Evolutionary conservation across 2,113 vertebrate species (phyloP).

Genomic region (Empidonax traillii): DNA sequence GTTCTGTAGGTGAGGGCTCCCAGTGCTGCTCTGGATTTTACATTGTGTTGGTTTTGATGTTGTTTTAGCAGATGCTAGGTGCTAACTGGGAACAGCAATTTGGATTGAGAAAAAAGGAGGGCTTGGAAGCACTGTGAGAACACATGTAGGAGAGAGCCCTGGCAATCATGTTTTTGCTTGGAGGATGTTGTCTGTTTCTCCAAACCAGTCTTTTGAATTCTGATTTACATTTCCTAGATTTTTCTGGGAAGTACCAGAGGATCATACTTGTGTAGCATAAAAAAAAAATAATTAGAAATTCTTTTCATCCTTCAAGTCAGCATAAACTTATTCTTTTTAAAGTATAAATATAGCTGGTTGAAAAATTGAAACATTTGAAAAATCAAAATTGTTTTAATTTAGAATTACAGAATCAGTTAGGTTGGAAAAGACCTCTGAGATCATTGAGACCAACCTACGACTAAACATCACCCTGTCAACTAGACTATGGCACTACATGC

Average conservation of each 20-base stretch:
- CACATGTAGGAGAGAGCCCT: not conserved
- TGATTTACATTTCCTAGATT: not conserved
- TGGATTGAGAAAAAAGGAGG: not conserved
- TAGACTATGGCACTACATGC: not conserved
- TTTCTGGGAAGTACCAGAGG: not conserved
- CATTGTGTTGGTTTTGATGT: not conserved
- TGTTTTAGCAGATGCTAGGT: fast-evolving
- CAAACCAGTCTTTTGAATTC: not conserved
- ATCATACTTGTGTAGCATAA: not conserved
- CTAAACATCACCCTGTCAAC: not conserved
- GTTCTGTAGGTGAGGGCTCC: not conserved
- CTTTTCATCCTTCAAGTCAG: not conserved
- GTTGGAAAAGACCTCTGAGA: not conserved
- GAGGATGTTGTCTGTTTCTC: not conserved
- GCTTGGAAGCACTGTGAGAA: not conserved
- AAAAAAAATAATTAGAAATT: not conserved
- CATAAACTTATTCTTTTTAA: not conserved
- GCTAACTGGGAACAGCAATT: not conserved
- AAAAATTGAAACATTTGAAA: not conserved
- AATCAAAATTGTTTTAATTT: not conserved
- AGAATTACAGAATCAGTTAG: not conserved
- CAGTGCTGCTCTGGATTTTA: not conserved
- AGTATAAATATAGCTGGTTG: not conserved
- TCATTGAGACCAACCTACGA: not conserved
- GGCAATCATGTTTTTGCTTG: not conserved